These are phyloP conservation scores for Emydocephalus ijimae DNA, from an alignment of 2,113 vertebrate species.

Conservation along the genomic window DNA sequence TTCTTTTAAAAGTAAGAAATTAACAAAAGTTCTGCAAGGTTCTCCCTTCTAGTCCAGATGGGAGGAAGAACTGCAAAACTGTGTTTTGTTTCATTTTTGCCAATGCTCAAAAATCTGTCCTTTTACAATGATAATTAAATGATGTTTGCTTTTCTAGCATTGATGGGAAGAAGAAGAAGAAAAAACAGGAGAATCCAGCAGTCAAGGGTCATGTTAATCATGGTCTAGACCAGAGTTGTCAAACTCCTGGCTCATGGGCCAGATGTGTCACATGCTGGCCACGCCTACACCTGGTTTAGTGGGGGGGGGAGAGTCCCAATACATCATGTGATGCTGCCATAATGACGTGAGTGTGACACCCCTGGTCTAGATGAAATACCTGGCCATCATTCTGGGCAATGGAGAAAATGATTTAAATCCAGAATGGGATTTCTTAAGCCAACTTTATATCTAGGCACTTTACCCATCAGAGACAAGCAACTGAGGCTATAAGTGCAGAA, in stretches of 20 bases:
- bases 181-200: not conserved
- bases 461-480: not conserved
- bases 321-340: too few species aligned
- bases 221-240: not conserved
- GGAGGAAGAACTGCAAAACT: not conserved
- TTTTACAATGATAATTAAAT: not conserved
- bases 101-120: not conserved
- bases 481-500: not conserved
- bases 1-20: not conserved
- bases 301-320: too few species aligned
- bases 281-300: too few species aligned
- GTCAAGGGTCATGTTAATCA: not conserved
- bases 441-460: not conserved
- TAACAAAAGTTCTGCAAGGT: not conserved
- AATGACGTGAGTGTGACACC: too few species aligned
- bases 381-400: not conserved
- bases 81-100: not conserved
- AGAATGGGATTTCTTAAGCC: not conserved
- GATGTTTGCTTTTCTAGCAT: not conserved
- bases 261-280: too few species aligned
- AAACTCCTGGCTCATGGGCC: too few species aligned
- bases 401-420: not conserved
- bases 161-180: not conserved
- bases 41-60: not conserved
- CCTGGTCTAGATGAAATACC: not conserved